Conservation (phyloP, 1,140 invertebrate genomes). For the Triops longicaudatus region DNA sequence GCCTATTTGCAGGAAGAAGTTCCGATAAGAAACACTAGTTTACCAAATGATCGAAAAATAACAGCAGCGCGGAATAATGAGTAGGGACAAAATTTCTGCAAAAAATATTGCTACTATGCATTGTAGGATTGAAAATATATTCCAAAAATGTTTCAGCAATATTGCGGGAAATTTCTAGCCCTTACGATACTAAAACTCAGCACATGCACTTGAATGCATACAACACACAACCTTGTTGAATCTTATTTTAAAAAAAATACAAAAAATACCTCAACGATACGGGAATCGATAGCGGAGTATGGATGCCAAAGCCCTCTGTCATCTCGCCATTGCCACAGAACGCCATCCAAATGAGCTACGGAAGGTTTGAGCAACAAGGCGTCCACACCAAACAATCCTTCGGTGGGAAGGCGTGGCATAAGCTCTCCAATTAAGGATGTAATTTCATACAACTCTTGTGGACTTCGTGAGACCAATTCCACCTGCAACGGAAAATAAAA, state of each 20-base stretch:
- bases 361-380: constrained; percentile 66
- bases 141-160: no score
- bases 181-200: no score
- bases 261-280: constrained; percentile 63
- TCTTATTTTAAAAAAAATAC: constrained; percentile 24
- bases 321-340: constrained; percentile 93
- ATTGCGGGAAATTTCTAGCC: no score
- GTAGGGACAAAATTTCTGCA: no score
- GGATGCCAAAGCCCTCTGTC: constrained; percentile 65
- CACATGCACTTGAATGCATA: no score
- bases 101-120: no score
- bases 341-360: constrained; percentile 56
- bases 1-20: constrained; percentile 49
- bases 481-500: constrained; percentile 44
- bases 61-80: background rate
- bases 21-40: constrained; percentile 11
- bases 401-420: constrained; percentile 84
- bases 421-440: constrained; percentile 91
- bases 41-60: constrained; percentile 17
- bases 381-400: constrained; percentile 91
- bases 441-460: constrained; percentile 93
- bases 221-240: constrained; percentile 28
- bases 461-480: constrained; percentile 77
- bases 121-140: no score
- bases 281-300: constrained; percentile 61